A percentile compares a stretch with the other conserved stretches of the same genome.
Evolutionary conservation across 2,888 invertebrate genomes (phyloP).

Genomic region (Parapristionchus giblindavisi): DNA sequence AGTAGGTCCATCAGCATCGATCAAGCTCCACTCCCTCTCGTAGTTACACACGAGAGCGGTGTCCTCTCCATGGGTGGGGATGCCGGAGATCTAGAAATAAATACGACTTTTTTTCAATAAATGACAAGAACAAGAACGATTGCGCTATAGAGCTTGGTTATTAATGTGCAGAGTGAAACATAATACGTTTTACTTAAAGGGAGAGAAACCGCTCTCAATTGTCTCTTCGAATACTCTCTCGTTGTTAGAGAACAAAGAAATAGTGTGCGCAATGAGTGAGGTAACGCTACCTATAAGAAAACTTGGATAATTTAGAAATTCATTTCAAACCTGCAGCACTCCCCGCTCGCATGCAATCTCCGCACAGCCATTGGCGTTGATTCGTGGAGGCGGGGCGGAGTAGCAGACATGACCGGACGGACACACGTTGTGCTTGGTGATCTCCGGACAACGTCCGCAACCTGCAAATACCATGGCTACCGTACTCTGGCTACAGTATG

Average conservation of each 20-base stretch:
- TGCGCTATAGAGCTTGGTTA: not conserved
- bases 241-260: not conserved
- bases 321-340: constrained; percentile 24
- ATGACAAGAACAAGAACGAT: not conserved
- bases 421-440: constrained; percentile 20
- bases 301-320: not conserved
- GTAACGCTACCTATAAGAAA: not conserved
- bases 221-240: not conserved
- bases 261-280: not conserved
- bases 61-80: constrained; percentile 36
- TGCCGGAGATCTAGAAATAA: constrained; percentile 24
- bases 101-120: not conserved
- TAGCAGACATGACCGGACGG: constrained; percentile 33
- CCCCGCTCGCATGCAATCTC: constrained; percentile 23
- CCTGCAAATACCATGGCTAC: constrained; percentile 7
- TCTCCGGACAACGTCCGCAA: constrained; percentile 23
- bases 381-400: constrained; percentile 31
- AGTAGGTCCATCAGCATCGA: constrained; percentile 33
- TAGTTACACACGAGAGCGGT: constrained; percentile 31
- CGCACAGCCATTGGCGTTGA: constrained; percentile 35
- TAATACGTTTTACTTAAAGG: no score
- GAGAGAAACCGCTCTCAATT: not conserved
- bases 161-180: not conserved
- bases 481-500: not conserved
- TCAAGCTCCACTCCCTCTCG: constrained; percentile 33